A percentile compares a stretch with the other conserved stretches of the same genome.
Conservation (phyloP, 53 echinoderm and acorn worm genomes). For the Zoroaster sp. region DNA sequence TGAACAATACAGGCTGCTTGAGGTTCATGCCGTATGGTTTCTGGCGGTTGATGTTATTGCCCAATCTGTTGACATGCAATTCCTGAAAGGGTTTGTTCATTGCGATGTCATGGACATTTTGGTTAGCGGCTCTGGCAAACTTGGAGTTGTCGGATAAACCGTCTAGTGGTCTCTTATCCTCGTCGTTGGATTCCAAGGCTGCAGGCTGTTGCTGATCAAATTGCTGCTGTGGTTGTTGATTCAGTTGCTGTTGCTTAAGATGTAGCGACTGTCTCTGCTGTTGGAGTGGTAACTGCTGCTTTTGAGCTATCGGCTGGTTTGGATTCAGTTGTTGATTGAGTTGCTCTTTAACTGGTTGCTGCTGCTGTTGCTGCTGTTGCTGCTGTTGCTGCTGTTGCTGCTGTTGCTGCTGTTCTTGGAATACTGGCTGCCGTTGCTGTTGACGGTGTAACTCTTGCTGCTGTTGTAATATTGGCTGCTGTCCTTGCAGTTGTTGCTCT, state of each 20-base stretch:
- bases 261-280: neutral
- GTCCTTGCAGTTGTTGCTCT: constrained; percentile 1
- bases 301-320: neutral
- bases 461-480: neutral
- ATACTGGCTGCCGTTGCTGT: neutral
- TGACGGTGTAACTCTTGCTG: neutral
- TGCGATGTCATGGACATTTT: neutral
- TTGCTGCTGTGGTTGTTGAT: constrained; percentile 4
- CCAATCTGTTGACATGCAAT: neutral
- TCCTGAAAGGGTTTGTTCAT: neutral
- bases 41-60: neutral
- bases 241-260: neutral
- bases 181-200: neutral
- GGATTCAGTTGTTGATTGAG: neutral
- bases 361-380: neutral
- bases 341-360: neutral
- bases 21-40: neutral
- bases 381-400: neutral
- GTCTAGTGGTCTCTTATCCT: neutral
- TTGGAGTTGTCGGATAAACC: neutral
- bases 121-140: neutral
- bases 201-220: neutral
- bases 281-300: neutral
- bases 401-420: neutral
- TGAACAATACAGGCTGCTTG: constrained; percentile 22